Evolutionary conservation across 2,113 vertebrate genomes (phyloP).

Genomic region (Octodon degus): DNA sequence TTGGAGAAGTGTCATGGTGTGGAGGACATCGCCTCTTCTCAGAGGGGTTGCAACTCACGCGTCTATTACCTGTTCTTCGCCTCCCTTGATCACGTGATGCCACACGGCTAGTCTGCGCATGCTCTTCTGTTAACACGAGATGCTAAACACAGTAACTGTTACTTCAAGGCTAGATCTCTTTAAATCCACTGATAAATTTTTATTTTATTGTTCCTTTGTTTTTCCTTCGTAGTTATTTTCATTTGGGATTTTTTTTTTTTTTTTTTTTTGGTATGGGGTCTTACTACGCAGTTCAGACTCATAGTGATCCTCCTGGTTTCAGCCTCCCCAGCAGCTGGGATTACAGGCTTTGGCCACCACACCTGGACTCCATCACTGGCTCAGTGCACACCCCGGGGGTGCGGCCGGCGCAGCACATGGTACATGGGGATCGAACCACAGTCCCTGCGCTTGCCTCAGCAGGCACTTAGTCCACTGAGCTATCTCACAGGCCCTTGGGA

Average conservation of each 20-base stretch:
- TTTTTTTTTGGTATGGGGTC: not conserved
- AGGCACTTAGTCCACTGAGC: no score
- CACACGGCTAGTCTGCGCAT: not conserved
- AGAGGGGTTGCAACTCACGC: not conserved
- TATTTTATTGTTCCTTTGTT: not conserved
- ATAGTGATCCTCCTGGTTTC: no score
- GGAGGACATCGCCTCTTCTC: not conserved
- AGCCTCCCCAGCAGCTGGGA: no score
- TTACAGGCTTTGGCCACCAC: no score
- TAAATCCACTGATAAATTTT: not conserved
- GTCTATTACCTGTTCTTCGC: not conserved
- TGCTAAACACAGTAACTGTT: not conserved
- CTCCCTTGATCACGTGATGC: not conserved
- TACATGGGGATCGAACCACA: no score
- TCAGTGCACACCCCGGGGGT: no score
- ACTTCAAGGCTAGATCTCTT: not conserved
- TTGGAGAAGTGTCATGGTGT: not conserved
- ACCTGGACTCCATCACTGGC: no score
- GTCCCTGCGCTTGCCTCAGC: no score
- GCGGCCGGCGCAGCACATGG: no score
- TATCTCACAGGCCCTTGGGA: not conserved
- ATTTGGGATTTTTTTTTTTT: not conserved
- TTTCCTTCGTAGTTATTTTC: not conserved
- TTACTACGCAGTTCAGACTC: no score
- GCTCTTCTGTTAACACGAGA: not conserved